Conservation (phyloP, 1,140 invertebrate species). For the Yoshiicerus persimilis region DNA sequence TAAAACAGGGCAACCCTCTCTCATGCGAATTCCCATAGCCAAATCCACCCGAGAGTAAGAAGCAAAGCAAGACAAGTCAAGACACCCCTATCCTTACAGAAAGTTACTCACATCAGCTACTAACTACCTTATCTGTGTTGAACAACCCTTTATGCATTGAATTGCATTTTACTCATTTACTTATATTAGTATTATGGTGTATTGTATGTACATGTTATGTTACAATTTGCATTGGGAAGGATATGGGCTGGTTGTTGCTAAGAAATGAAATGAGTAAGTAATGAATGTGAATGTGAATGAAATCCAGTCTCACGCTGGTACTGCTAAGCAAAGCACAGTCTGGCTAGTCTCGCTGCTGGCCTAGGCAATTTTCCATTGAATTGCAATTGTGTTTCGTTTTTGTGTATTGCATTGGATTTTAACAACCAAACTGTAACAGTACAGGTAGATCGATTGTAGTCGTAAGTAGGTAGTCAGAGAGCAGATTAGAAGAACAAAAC, state of each 20-base stretch:
- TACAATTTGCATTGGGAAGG: slow-evolving; percentile 12
- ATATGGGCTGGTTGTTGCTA: slow-evolving; percentile 18
- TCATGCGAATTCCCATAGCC: neutral
- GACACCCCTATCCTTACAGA: neutral
- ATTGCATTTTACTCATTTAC: neutral
- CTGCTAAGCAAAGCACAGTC: slow-evolving; percentile 32
- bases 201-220: neutral
- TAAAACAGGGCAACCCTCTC: neutral
- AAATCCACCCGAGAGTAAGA: neutral
- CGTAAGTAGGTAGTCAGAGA: neutral
- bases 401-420: neutral
- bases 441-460: slow-evolving; percentile 13
- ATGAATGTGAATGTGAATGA: slow-evolving; percentile 22
- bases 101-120: neutral
- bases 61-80: neutral
- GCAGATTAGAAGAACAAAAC: neutral
- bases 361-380: slow-evolving; percentile 5
- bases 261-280: slow-evolving; percentile 1
- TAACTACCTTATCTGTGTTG: neutral
- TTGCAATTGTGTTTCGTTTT: slow-evolving; percentile 4
- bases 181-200: neutral
- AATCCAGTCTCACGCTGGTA: slow-evolving; percentile 38
- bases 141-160: neutral
- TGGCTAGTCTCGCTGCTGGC: neutral
- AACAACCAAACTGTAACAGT: neutral